Evolutionary conservation across 2,113 vertebrate genomes (phyloP), one percentile per base, ranked within the genome.

Genomic region (Chionis minor): DNA sequence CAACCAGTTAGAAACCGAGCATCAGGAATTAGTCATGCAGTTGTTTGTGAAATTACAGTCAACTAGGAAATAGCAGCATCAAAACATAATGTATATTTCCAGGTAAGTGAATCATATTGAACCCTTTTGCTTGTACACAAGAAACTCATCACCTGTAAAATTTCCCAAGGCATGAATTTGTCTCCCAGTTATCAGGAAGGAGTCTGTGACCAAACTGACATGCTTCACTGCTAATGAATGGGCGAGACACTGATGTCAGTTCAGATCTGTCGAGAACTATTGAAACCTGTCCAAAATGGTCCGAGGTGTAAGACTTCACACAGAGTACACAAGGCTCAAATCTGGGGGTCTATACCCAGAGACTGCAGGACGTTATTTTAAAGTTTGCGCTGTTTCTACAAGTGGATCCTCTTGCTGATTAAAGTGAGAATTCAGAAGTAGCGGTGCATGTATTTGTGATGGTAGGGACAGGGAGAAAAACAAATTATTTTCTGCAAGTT

Each of bases 61-160:
- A 88, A 82, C 62, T 97, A 89, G 95, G 97, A 96, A 96, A 93
- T 12, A 81, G 56, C 54, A 94, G 45, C 81, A 90, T 66, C 40
- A 70, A 71, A 51, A 55, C 42, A 51, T 3, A 6, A 28, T 4
- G 0, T 70, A 0, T 78, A 24, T 92, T 96, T 89, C 52, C 71
- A 71, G 69, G 44, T 24, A 17, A 9, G 26, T 72, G 58, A 95
- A 70, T 91, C 77, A 80, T 3, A n/a, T 26, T 9, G 52, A 77
- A 58, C 12, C 20, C 33, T 17, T 55, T 74, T 95, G 67, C 3
- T 86, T 81, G 20, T 4, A 2, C 8, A 16, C 28, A 54, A 75
- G 40, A 71, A 77, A 42, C 4, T 5, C 30, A 62, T 42, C 71
- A 51, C 61, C 59, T 86, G 47, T 40, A 80, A 24, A 40, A 44